Evolutionary conservation across 2,797 vertebrate genomes (phyloP).

Genomic region (Gadopsis marmoratus): DNA sequence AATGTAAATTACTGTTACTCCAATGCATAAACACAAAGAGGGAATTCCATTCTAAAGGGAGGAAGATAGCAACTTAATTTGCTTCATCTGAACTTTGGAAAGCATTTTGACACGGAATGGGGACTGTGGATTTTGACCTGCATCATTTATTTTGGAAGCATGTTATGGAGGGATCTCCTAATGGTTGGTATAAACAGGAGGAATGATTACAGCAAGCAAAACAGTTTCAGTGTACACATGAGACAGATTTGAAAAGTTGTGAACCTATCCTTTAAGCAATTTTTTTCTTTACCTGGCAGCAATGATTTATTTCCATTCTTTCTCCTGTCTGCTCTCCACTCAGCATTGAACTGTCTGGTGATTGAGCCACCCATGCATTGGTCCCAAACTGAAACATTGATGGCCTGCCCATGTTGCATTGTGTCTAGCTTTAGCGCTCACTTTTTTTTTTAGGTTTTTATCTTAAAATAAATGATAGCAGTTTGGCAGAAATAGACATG

Average conservation of each 20-base stretch:
- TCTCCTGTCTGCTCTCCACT: neutral
- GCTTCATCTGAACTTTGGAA: too few relatives aligned
- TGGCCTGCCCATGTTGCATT: neutral
- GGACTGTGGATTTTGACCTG: too few relatives aligned
- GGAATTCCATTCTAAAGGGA: too few relatives aligned
- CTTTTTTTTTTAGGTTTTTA: neutral
- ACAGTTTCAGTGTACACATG: too few relatives aligned
- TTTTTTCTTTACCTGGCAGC: neutral
- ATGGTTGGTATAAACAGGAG: neutral
- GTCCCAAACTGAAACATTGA: conserved; percentile 12
- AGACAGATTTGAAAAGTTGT: neutral
- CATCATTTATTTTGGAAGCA: neutral
- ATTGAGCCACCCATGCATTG: conserved; percentile 16
- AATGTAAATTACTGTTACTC: too few relatives aligned
- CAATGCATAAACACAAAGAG: too few relatives aligned
- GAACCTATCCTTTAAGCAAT: neutral
- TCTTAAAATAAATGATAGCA: too few relatives aligned
- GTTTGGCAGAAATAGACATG: neutral
- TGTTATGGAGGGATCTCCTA: neutral
- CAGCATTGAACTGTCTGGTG: neutral
- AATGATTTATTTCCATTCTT: neutral
- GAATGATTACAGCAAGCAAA: too few relatives aligned
- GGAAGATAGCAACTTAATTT: too few relatives aligned
- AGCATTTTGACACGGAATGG: too few relatives aligned
- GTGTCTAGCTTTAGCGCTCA: neutral